Conservation (phyloP, 1,140 invertebrate genomes). For the Lepeophtheirus salmonis region DNA sequence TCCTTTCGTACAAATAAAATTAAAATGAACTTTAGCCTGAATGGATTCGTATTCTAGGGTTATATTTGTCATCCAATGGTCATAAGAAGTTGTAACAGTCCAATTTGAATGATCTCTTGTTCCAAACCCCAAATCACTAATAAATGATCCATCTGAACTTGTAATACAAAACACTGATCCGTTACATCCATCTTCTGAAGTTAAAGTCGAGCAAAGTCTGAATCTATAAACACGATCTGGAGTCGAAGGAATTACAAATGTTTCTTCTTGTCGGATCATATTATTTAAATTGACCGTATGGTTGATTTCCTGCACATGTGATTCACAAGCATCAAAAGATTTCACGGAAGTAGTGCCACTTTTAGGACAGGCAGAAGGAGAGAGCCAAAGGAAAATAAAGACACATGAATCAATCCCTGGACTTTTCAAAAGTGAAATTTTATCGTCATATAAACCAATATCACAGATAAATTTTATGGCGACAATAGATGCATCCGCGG, state of each 20-base stretch:
- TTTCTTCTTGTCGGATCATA: background rate
- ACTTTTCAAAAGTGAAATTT: background rate
- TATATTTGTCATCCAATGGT: background rate
- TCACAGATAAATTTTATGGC: background rate
- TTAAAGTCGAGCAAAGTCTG: background rate
- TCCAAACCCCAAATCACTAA: background rate
- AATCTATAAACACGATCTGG: background rate
- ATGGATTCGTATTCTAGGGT: background rate
- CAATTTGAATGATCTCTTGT: background rate
- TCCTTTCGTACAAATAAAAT: background rate
- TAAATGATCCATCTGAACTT: background rate
- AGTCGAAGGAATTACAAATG: background rate
- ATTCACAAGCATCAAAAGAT: background rate
- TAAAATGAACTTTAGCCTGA: background rate
- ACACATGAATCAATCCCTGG: background rate
- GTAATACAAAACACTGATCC: background rate
- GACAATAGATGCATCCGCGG: background rate
- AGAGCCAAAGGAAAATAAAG: background rate
- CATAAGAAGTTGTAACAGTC: background rate
- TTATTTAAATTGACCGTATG: background rate
- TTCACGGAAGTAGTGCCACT: background rate
- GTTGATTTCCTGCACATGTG: background rate
- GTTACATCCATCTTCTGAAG: background rate
- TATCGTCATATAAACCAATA: background rate
- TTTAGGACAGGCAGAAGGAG: background rate